phyloP scores from a whole-genome alignment of 2,113 vertebrate genomes.

The Odontesthes bonariensis region DNA sequence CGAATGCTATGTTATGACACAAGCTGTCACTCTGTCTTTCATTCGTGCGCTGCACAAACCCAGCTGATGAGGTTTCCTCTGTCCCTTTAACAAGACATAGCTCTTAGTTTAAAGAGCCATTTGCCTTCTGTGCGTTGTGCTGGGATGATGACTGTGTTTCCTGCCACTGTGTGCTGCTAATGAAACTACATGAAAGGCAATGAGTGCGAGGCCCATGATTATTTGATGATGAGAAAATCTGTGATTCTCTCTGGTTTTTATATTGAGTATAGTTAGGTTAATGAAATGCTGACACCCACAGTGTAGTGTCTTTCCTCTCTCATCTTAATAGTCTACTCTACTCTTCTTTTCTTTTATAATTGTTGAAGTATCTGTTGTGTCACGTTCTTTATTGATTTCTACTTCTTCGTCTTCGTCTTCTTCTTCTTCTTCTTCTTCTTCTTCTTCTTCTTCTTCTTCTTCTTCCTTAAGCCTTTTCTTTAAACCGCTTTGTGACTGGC shows the following conservation, averaged over 20 bases:
- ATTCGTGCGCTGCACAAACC: conserved; percentile 9
- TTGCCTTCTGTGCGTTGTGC: conserved; percentile 51
- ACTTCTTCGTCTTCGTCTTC: neutral
- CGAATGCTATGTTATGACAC: conserved; percentile 5
- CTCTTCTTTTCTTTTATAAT: neutral
- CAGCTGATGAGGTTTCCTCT: conserved; percentile 18
- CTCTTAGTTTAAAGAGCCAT: conserved; percentile 48
- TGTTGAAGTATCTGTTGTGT: conserved; percentile 2
- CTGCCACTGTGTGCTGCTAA: conserved; percentile 37
- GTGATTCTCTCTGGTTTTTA: conserved; percentile 11
- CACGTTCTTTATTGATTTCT: neutral
- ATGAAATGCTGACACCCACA: conserved; percentile 16
- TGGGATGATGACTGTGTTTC: conserved; percentile 40
- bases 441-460: neutral
- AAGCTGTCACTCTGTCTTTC: conserved; percentile 26
- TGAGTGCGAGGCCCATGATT: conserved; percentile 37
- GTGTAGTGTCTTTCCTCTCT: neutral
- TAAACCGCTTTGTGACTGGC: neutral
- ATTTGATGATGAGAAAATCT: conserved; percentile 46
- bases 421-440: neutral
- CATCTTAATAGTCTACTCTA: neutral
- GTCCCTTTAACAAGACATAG: conserved; percentile 48
- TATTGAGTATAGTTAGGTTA: conserved; percentile 11
- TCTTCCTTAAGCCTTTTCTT: too few species aligned
- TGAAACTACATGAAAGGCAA: conserved; percentile 30